phyloP scores from a whole-genome alignment of 2,888 invertebrate genomes.

The Linyphia triangularis region DNA sequence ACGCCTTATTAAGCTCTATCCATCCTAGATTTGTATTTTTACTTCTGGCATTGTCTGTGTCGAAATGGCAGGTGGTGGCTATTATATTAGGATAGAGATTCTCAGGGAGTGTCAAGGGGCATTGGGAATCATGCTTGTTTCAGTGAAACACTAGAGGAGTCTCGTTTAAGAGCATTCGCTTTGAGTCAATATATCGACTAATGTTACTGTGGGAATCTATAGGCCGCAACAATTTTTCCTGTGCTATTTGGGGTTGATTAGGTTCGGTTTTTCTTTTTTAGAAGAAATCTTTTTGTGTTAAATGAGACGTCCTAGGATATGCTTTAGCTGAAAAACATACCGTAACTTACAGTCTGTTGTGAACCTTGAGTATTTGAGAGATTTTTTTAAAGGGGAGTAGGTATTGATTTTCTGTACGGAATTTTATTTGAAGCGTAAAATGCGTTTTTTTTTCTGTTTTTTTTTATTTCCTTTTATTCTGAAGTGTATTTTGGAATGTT shows the following conservation, averaged over 20 bases:
- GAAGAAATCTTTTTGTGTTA: slow-evolving; percentile 29
- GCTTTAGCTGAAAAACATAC: slow-evolving; percentile 45
- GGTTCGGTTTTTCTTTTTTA: slow-evolving; percentile 15
- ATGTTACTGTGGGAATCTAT: slow-evolving; percentile 37
- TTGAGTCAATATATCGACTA: slow-evolving; percentile 63
- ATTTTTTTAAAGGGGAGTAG: not conserved
- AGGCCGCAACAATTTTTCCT: slow-evolving; percentile 24
- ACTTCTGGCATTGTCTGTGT: not conserved
- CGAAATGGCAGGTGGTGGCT: slow-evolving; percentile 10
- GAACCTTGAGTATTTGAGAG: slow-evolving; percentile 33
- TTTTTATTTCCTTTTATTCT: not conserved
- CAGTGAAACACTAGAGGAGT: slow-evolving; percentile 39
- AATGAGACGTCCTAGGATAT: slow-evolving; percentile 51
- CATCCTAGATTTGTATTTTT: slow-evolving; percentile 31
- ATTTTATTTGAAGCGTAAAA: not conserved
- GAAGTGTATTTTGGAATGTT: not conserved
- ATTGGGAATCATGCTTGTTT: slow-evolving; percentile 4
- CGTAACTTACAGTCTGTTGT: slow-evolving; percentile 26
- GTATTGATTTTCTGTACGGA: slow-evolving; percentile 29
- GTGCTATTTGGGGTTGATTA: slow-evolving; percentile 20
- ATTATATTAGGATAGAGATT: slow-evolving; percentile 6
- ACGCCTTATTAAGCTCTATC: slow-evolving; percentile 39
- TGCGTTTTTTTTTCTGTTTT: too few relatives aligned
- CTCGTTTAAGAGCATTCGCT: slow-evolving; percentile 56
- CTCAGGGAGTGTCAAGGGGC: slow-evolving; percentile 35